Conservation (phyloP, 2,888 invertebrate genomes). For the Rhaphigaster nebulosa region DNA sequence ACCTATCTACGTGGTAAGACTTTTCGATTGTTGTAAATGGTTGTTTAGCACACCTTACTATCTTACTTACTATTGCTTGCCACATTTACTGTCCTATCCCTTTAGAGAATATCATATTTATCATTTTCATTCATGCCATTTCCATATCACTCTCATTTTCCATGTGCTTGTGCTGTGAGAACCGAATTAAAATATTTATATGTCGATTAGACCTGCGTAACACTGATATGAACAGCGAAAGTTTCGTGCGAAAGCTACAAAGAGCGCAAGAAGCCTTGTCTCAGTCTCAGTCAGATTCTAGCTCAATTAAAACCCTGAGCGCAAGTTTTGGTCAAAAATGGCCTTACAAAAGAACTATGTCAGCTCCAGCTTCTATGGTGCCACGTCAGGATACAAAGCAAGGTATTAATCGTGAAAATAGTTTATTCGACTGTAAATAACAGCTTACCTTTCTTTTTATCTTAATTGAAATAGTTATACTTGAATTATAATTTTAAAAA, state of each 20-base stretch:
- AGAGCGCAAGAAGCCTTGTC: conserved; percentile 91
- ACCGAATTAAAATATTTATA: conserved; percentile 52
- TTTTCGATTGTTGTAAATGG: conserved; percentile 17
- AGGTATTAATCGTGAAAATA: conserved; percentile 64
- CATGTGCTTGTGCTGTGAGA: conserved; percentile 55
- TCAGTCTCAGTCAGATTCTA: conserved; percentile 76
- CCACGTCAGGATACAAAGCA: conserved; percentile 81
- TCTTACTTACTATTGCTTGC: conserved; percentile 50
- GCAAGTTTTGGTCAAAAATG: conserved; percentile 93
- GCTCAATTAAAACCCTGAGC: conserved; percentile 81
- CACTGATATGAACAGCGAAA: conserved; percentile 88
- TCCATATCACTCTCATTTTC: conserved; percentile 46
- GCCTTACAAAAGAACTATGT: conserved; percentile 95
- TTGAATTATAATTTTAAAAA: conserved; percentile 50
- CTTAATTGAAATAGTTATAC: conserved; percentile 31
- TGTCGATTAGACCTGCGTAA: conserved; percentile 82
- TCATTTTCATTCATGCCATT: conserved; percentile 50
- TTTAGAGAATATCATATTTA: conserved; percentile 47
- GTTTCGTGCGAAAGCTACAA: conserved; percentile 86
- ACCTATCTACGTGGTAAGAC: conserved; percentile 82
- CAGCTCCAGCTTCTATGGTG: conserved; percentile 89
- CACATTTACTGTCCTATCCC: conserved; percentile 23
- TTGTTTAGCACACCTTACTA: conserved; percentile 51
- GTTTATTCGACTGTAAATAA: conserved; percentile 58
- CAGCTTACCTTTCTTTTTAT: conserved; percentile 51